Conservation (phyloP, 1,140 invertebrate species). For the Papilio aristodemus region DNA sequence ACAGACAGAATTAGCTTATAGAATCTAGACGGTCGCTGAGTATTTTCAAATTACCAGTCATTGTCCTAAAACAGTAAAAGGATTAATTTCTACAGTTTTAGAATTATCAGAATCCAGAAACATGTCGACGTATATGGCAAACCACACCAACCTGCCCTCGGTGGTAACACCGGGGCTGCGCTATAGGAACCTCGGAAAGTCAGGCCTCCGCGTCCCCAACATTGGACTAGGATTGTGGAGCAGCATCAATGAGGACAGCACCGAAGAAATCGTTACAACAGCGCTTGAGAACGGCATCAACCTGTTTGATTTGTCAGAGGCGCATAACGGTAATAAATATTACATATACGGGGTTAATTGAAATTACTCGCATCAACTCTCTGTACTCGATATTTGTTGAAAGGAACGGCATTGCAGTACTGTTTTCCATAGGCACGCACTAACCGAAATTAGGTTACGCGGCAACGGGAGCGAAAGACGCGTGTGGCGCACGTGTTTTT, state of each 20-base stretch:
- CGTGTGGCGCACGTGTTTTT: too few relatives aligned
- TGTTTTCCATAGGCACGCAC: too few relatives aligned
- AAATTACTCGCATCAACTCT: too few relatives aligned
- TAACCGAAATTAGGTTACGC: too few relatives aligned
- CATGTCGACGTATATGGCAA: slow-evolving; percentile 71
- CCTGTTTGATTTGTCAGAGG: slow-evolving; percentile 96
- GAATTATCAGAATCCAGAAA: slow-evolving; percentile 70
- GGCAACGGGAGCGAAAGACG: too few relatives aligned
- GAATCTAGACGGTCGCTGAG: too few relatives aligned
- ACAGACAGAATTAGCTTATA: too few relatives aligned
- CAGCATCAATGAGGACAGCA: slow-evolving; percentile 91
- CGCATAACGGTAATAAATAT: slow-evolving; percentile 86
- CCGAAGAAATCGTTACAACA: slow-evolving; percentile 94
- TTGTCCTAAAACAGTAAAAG: background rate
- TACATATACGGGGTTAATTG: too few relatives aligned
- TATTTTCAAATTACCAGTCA: slow-evolving; percentile 4
- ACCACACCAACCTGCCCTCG: slow-evolving; percentile 76
- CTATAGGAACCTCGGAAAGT: slow-evolving; percentile 95
- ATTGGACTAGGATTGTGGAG: slow-evolving; percentile 96
- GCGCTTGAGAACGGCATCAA: slow-evolving; percentile 98
- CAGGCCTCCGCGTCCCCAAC: slow-evolving; percentile 94
- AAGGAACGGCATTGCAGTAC: too few relatives aligned
- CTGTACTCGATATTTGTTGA: too few relatives aligned
- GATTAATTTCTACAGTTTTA: slow-evolving; percentile 46
- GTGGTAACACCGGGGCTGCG: slow-evolving; percentile 88